phyloP scores from a whole-genome alignment of 2,797 vertebrate genomes.

The Spea hammondii region DNA sequence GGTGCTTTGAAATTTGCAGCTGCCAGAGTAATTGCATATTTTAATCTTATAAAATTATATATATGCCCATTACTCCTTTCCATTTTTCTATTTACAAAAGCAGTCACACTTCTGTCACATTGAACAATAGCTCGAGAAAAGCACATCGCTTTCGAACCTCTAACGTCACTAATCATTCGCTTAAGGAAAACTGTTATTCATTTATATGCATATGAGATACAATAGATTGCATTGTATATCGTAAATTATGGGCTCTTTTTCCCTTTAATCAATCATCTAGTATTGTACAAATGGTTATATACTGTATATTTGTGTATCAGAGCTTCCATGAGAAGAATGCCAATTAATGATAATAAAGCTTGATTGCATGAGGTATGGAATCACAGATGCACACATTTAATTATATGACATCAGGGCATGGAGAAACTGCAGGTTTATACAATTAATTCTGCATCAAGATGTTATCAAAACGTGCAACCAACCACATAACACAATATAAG shows the following conservation, averaged over 20 bases:
- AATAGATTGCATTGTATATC: neutral
- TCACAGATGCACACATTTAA: too few species aligned
- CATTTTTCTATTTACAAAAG: conserved; percentile 2
- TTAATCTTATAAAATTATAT: conserved; percentile 20
- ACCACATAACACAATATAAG: too few species aligned
- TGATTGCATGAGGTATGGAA: conserved; percentile 9
- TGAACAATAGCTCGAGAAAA: conserved; percentile 5
- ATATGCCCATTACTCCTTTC: conserved; percentile 2
- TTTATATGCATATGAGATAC: neutral
- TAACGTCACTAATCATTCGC: neutral
- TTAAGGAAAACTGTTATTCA: conserved; percentile 5
- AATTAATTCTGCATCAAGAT: too few species aligned
- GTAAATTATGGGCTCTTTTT: neutral
- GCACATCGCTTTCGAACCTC: neutral
- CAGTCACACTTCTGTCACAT: neutral
- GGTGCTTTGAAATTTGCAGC: conserved; percentile 3
- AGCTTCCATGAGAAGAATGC: neutral
- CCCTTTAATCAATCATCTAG: neutral
- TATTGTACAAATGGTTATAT: neutral
- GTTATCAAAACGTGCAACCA: too few species aligned
- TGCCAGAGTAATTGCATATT: conserved; percentile 20
- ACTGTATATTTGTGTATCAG: neutral
- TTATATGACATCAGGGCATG: too few species aligned
- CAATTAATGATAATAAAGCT: conserved; percentile 11
- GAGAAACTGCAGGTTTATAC: too few species aligned